A percentile compares a stretch with the other conserved stretches of the same genome.
These are phyloP conservation scores for Clunio marinus DNA, from an alignment of 2,888 invertebrate species.

Conservation along the genomic window DNA sequence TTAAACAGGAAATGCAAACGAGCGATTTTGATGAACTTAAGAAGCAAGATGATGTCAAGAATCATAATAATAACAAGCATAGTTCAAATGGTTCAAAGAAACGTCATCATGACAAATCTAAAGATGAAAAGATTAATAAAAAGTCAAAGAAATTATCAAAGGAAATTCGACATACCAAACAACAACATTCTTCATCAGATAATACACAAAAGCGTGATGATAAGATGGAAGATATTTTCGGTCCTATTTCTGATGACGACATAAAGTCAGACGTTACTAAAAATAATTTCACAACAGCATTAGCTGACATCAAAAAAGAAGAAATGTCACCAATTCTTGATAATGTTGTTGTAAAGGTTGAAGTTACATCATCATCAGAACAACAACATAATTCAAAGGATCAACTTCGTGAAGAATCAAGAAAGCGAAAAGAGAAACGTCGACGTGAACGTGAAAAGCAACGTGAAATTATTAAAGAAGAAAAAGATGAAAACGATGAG, in stretches of 20 bases:
- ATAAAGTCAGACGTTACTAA: background rate
- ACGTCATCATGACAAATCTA: conserved; percentile 53
- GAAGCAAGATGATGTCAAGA: conserved; percentile 44
- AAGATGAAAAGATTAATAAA: conserved; percentile 54
- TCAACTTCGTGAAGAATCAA: conserved; percentile 29
- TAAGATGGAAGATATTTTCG: conserved; percentile 85
- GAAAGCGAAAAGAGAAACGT: conserved; percentile 60
- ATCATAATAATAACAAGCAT: conserved; percentile 59
- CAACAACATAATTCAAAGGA: too few relatives aligned
- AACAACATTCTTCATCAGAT: conserved; percentile 40
- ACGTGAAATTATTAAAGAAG: conserved; percentile 57
- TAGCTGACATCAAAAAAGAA: conserved; percentile 28
- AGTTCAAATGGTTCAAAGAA: conserved; percentile 32
- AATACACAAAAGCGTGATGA: conserved; percentile 60
- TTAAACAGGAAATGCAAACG: conserved; percentile 14
- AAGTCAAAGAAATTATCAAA: conserved; percentile 55
- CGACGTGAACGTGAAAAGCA: conserved; percentile 60
- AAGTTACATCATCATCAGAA: background rate
- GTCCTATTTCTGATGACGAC: conserved; percentile 74
- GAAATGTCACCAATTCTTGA: background rate
- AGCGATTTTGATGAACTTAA: conserved; percentile 15
- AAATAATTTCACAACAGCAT: background rate
- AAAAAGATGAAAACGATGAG: too few relatives aligned
- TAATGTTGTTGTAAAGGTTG: background rate
- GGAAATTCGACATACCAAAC: conserved; percentile 23